Conservation (phyloP, 2,113 vertebrate genomes). For the Morone saxatilis region DNA sequence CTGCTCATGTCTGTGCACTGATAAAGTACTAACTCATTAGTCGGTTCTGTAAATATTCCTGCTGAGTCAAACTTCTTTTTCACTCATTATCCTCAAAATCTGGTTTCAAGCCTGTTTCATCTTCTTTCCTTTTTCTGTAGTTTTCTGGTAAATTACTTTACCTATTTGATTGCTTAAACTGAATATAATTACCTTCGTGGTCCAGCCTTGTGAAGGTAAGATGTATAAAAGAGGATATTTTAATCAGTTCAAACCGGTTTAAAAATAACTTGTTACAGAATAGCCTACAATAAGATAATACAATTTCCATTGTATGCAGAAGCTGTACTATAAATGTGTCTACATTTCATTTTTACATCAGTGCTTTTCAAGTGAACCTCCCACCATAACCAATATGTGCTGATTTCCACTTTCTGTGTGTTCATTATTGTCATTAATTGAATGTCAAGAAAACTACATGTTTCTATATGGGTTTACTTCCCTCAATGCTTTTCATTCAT, state of each 20-base stretch:
- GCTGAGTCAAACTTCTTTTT: conserved; percentile 17
- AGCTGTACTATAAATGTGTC: not conserved
- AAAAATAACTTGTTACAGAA: not conserved
- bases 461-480: not conserved
- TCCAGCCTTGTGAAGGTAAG: conserved; percentile 8
- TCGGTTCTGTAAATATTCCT: conserved; percentile 39
- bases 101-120: conserved; percentile 31
- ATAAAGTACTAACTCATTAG: conserved; percentile 46
- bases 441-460: not conserved
- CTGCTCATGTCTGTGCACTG: conserved; percentile 15
- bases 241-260: not conserved
- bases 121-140: not conserved
- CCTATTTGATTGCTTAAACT: conserved; percentile 6
- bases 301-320: not conserved
- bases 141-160: conserved; percentile 22
- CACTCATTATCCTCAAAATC: conserved; percentile 21
- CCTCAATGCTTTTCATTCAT: not conserved
- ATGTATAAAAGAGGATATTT: not conserved
- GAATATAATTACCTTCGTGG: conserved; percentile 9
- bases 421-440: not conserved
- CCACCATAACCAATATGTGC: not conserved
- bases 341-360: not conserved
- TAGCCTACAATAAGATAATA: not conserved
- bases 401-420: not conserved
- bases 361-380: not conserved